These are phyloP conservation scores for Passer domesticus DNA, from an alignment of 2,113 vertebrate species.

Conservation along the genomic window DNA sequence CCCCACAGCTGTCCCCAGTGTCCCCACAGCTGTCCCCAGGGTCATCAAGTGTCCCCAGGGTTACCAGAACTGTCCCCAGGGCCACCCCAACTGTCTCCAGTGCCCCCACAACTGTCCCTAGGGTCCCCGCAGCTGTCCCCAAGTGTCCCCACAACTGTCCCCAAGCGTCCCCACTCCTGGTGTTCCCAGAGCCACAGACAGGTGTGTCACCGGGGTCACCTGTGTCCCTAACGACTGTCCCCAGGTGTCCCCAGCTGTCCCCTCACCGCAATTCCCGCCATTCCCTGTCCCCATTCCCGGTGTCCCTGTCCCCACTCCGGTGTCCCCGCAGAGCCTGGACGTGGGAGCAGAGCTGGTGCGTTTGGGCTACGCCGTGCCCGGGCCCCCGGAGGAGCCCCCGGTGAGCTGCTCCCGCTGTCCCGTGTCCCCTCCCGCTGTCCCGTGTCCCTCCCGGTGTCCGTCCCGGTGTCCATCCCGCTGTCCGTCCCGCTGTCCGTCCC, in stretches of 20 bases:
- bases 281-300: neutral
- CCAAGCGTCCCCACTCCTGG: too few relatives aligned
- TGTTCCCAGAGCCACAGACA: slow-evolving; percentile 41
- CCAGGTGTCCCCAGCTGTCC: too few relatives aligned
- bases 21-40: too few relatives aligned
- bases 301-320: neutral
- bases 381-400: slow-evolving; percentile 18
- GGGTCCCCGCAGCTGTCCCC: too few relatives aligned
- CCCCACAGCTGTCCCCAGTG: too few relatives aligned
- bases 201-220: slow-evolving; percentile 56
- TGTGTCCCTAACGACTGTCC: too few relatives aligned
- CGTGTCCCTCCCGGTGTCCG: neutral
- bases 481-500: neutral
- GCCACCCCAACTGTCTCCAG: too few relatives aligned
- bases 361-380: slow-evolving; percentile 76
- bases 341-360: slow-evolving; percentile 83
- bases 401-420: neutral
- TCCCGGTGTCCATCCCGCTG: neutral
- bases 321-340: slow-evolving; percentile 74
- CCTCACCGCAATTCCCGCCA: too few relatives aligned
- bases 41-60: too few relatives aligned
- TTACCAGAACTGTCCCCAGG: too few relatives aligned
- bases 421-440: neutral
- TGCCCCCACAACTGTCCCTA: too few relatives aligned
- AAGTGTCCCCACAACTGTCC: neutral